Base-by-base conservation (phyloP, 2,113 vertebrate genomes). In the Psophia crepitans region DNA sequence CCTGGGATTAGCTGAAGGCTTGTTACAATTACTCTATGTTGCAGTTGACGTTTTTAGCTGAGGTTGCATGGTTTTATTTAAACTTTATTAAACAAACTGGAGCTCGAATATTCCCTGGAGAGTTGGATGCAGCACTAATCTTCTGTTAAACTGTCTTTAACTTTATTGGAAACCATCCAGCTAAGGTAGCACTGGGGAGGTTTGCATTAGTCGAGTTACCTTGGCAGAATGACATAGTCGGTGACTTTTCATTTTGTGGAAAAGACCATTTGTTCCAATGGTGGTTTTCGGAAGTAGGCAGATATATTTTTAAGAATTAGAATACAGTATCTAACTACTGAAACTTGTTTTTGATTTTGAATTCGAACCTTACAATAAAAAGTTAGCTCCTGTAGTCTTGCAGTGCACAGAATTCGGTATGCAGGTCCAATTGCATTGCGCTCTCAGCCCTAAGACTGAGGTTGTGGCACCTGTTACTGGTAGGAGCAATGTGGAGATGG, bases 1-100 rank as follows among this genome's bases (percentile, higher is more conserved):
- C 15, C 9, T 81, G 77, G 49, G 49, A 24, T 16, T 75, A 93
- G 60, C 74, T 82, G 76, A 41, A 69, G 78, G 64, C 89, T 90
- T 91, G 73, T 74, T 88, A 69, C 58, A 79, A 24, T 89, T 93
- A 81, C 81, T 71, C 32, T 57, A 77, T 90, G 70, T 84, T 18
- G 14, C 3, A n/a, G 7, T 65, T 87, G 85, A 89, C 87, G 60
- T 53, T 96, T 96, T 97, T 87, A 94, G 89, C 91, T 84, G 96
- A 90, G 96, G 78, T 84, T 82, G 84, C 27, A 9, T 46, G 43
- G 54, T 94, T 95, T 96, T 84, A 93, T 87, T 96, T 96, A 94
- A 94, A 92, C 95, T 84, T 96, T 90, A 95, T 97, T 96, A 94
- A 97, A 95, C 96, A 93, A 89, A 87, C 51, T 85, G 66, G 78